phyloP scores from a whole-genome alignment of 53 echinoderm and acorn worm genomes.

The Pentamera pediparva region DNA sequence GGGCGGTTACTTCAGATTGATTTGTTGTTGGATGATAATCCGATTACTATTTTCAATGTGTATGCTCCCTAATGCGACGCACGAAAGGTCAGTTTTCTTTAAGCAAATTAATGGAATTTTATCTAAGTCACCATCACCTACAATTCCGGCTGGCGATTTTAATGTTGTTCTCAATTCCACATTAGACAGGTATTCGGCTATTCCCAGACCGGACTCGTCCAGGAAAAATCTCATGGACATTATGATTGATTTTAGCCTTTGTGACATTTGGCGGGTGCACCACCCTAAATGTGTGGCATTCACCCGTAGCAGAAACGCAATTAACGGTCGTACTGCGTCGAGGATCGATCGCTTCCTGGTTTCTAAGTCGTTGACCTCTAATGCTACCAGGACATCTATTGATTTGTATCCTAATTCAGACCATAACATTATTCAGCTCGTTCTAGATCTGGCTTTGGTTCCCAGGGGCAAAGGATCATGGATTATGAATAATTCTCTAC shows the following conservation, averaged over 20 bases:
- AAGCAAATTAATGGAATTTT: not conserved
- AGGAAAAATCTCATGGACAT: not conserved
- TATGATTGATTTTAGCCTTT: not conserved
- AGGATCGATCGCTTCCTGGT: slow-evolving; percentile 6
- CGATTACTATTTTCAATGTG: no score
- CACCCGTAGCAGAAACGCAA: not conserved
- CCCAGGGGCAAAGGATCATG: not conserved
- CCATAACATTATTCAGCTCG: not conserved
- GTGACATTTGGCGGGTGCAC: no score
- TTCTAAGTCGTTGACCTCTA: not conserved
- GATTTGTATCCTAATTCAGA: not conserved
- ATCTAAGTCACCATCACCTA: not conserved
- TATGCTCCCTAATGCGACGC: not conserved
- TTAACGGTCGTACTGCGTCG: not conserved
- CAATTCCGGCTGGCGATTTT: not conserved
- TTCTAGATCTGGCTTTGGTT: not conserved
- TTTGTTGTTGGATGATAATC: no score
- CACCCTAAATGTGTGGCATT: not conserved
- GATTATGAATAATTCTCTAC: not conserved
- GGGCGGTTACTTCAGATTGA: no score
- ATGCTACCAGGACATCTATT: not conserved
- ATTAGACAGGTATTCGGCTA: not conserved
- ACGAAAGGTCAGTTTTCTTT: not conserved
- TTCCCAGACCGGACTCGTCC: not conserved
- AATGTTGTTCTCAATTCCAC: not conserved